These are phyloP conservation scores for Epirrhoe tristata DNA, from an alignment of 2,888 invertebrate genomes.

Conservation along the genomic window DNA sequence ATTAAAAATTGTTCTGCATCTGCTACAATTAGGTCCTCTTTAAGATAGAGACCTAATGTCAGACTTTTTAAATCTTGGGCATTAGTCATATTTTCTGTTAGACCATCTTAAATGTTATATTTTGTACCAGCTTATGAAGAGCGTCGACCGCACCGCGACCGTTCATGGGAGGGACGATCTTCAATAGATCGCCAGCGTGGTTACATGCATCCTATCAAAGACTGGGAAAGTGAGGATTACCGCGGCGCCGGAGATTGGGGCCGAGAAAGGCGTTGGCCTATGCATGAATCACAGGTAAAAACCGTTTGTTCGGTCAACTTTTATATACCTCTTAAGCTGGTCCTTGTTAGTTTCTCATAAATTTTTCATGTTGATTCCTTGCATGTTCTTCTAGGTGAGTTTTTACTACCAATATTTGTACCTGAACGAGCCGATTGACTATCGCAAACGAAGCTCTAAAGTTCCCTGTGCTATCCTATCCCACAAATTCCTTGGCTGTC, in stretches of 20 bases:
- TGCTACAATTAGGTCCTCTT: neutral
- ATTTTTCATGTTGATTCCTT: conserved; percentile 32
- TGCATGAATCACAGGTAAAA: conserved; percentile 77
- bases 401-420: conserved; percentile 68
- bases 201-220: conserved; percentile 80
- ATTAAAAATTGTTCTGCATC: neutral
- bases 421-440: conserved; percentile 77
- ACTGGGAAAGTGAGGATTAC: conserved; percentile 84
- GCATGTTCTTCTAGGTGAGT: conserved; percentile 70
- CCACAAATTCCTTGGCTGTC: conserved; percentile 83
- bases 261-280: conserved; percentile 79
- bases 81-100: too few relatives aligned
- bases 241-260: conserved; percentile 82
- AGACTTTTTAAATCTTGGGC: too few relatives aligned
- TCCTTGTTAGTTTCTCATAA: neutral
- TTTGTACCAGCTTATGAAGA: conserved; percentile 74
- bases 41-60: too few relatives aligned
- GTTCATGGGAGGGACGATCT: conserved; percentile 84
- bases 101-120: conserved; percentile 31
- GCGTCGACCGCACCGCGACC: conserved; percentile 79
- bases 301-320: neutral
- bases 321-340: too few relatives aligned
- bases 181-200: conserved; percentile 79
- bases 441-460: conserved; percentile 68
- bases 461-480: conserved; percentile 77